Evolutionary conservation across 1,140 invertebrate species (phyloP).

Genomic region (Drosophila pectinifera): DNA sequence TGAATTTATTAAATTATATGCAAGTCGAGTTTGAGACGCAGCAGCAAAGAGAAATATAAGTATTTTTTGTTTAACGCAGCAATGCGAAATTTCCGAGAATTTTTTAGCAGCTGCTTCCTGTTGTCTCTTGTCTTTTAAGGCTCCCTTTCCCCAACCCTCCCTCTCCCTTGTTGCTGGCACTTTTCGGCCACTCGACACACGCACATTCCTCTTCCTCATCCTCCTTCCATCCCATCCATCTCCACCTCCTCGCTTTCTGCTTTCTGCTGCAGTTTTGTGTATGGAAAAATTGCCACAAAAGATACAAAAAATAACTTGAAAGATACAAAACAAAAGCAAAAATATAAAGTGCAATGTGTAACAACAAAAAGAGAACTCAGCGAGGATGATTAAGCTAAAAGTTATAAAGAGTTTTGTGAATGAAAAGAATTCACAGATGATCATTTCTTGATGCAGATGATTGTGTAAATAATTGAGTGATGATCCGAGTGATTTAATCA

Average conservation of each 20-base stretch:
- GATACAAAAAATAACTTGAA: slow-evolving; percentile 32
- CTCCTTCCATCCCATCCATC: neutral
- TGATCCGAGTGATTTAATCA: slow-evolving; percentile 43
- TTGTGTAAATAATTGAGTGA: slow-evolving; percentile 43
- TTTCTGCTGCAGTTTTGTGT: slow-evolving; percentile 2
- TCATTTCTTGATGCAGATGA: slow-evolving; percentile 36
- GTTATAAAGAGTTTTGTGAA: slow-evolving; percentile 32
- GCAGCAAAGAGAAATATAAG: slow-evolving; percentile 14
- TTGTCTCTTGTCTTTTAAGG: slow-evolving; percentile 29
- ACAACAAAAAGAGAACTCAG: neutral
- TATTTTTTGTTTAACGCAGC: slow-evolving; percentile 37
- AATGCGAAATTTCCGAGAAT: slow-evolving; percentile 72
- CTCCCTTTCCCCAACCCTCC: neutral
- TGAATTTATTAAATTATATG: slow-evolving; percentile 77
- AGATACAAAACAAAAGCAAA: slow-evolving; percentile 41
- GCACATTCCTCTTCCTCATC: slow-evolving; percentile 44
- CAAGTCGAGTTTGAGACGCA: slow-evolving; percentile 9
- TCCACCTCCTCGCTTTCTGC: no score
- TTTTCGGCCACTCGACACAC: slow-evolving; percentile 45
- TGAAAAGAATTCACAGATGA: slow-evolving; percentile 39
- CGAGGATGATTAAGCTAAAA: slow-evolving; percentile 38
- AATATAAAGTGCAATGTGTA: slow-evolving; percentile 37
- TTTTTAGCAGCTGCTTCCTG: slow-evolving; percentile 81
- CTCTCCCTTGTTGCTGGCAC: slow-evolving; percentile 13
- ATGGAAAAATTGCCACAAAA: slow-evolving; percentile 55